A percentile compares a stretch with the other conserved stretches of the same genome.
Evolutionary conservation across 2,797 vertebrate species (phyloP).

Genomic region (Urophycis tenuis): DNA sequence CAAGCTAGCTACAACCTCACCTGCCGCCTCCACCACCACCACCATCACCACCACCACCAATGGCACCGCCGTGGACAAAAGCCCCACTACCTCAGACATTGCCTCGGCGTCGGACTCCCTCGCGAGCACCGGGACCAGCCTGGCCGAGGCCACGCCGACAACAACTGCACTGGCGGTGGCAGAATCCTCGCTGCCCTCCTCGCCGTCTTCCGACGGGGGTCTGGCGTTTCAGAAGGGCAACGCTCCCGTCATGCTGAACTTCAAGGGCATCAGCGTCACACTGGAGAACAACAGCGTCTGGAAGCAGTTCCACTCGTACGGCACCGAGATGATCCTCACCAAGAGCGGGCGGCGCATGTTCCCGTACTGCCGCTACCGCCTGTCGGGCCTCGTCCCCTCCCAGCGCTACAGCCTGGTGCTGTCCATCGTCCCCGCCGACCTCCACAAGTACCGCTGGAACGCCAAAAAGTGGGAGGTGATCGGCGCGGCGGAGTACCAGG

Average conservation of each 20-base stretch:
- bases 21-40: slow-evolving; percentile 4
- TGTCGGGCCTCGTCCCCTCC: slow-evolving; percentile 78
- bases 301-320: slow-evolving; percentile 85
- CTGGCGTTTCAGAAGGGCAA: not conserved
- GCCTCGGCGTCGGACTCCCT: slow-evolving; percentile 45
- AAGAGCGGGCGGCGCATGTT: slow-evolving; percentile 95
- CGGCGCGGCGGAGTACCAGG: slow-evolving; percentile 73
- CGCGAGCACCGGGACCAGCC: not conserved
- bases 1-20: slow-evolving; percentile 32
- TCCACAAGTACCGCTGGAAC: slow-evolving; percentile 82
- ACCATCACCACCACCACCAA: not conserved
- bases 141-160: slow-evolving; percentile 2
- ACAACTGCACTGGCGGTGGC: not conserved
- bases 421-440: slow-evolving; percentile 83
- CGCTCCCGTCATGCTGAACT: slow-evolving; percentile 60
- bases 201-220: not conserved
- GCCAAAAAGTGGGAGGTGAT: slow-evolving; percentile 78
- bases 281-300: slow-evolving; percentile 90
- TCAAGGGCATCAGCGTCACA: slow-evolving; percentile 74
- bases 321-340: slow-evolving; percentile 94
- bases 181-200: not conserved
- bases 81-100: slow-evolving; percentile 38
- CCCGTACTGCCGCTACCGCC: slow-evolving; percentile 87
- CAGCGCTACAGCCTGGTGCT: slow-evolving; percentile 82
- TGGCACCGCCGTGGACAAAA: slow-evolving; percentile 17